These are phyloP conservation scores for Tachyglossus aculeatus DNA, from an alignment of 2,797 vertebrate species.

Conservation along the genomic window DNA sequence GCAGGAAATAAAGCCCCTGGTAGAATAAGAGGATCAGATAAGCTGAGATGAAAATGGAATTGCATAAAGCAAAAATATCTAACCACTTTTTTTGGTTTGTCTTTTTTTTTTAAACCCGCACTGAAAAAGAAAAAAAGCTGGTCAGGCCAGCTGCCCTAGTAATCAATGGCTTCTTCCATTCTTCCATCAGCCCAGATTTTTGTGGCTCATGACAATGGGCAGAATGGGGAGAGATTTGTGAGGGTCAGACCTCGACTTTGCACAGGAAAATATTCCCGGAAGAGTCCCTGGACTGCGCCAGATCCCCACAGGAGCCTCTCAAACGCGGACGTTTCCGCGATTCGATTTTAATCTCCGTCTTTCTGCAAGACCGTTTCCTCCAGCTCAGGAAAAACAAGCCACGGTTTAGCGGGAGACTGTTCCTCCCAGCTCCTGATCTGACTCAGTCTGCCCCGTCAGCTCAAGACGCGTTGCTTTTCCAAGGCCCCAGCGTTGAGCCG, in stretches of 20 bases:
- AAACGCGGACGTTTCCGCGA: too few species aligned
- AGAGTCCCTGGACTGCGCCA: too few species aligned
- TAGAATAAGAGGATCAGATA: conserved; percentile 66
- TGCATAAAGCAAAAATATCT: conserved; percentile 43
- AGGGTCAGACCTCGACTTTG: accelerated
- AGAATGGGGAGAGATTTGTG: neutral
- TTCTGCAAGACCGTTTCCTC: too few species aligned
- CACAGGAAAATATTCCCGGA: neutral
- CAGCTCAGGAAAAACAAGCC: conserved; percentile 31
- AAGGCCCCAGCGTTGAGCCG: neutral
- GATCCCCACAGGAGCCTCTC: too few species aligned
- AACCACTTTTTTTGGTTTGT: neutral
- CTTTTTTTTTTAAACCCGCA: neutral
- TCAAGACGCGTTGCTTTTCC: neutral
- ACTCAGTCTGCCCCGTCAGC: accelerated
- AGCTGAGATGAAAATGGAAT: conserved; percentile 41
- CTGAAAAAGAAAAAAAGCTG: neutral
- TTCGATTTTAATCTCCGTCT: too few species aligned
- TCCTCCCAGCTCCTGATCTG: neutral
- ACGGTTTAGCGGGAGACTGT: conserved; percentile 25
- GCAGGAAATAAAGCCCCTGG: conserved; percentile 62
- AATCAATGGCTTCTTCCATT: accelerated
- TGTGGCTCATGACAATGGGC: neutral
- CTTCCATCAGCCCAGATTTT: neutral
- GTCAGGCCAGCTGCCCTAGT: neutral